Percentiles rank a stretch among this genome's conserved stretches.
Conservation (phyloP, 2,797 vertebrate species). For the Neopelma chrysocephalum region DNA sequence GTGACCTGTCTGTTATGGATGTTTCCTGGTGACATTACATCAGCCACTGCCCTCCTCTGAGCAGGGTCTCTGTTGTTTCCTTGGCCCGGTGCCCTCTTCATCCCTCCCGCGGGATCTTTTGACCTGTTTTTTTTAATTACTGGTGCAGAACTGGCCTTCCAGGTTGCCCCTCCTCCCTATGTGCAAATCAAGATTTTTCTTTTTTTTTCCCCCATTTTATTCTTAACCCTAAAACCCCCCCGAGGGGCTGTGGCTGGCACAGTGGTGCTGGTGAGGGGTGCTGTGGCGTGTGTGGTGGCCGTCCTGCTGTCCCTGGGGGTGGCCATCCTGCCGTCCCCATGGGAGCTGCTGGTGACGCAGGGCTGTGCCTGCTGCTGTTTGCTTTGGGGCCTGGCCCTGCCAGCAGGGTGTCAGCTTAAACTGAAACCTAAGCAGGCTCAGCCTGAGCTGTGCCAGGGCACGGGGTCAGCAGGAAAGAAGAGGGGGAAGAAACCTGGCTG, state of each 20-base stretch:
- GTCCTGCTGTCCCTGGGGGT: not conserved
- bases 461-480: not conserved
- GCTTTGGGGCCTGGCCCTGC: not conserved
- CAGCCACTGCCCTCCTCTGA: not conserved
- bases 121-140: not conserved
- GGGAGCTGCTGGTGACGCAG: not conserved
- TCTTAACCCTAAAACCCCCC: not conserved
- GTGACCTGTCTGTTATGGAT: not conserved
- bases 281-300: not conserved
- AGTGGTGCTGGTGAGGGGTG: not conserved
- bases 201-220: not conserved
- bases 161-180: not conserved
- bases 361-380: not conserved
- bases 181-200: not conserved
- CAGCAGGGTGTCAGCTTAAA: not conserved
- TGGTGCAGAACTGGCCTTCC: not conserved
- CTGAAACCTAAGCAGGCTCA: slow-evolving; percentile 28
- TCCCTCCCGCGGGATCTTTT: not conserved
- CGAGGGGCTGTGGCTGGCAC: not conserved
- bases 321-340: not conserved
- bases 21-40: not conserved
- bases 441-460: not conserved
- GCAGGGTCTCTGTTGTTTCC: not conserved
- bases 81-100: not conserved
- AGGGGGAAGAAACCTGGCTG: not conserved